Conservation (phyloP, 2,888 invertebrate genomes). For the Drosophila tanythrix region DNA sequence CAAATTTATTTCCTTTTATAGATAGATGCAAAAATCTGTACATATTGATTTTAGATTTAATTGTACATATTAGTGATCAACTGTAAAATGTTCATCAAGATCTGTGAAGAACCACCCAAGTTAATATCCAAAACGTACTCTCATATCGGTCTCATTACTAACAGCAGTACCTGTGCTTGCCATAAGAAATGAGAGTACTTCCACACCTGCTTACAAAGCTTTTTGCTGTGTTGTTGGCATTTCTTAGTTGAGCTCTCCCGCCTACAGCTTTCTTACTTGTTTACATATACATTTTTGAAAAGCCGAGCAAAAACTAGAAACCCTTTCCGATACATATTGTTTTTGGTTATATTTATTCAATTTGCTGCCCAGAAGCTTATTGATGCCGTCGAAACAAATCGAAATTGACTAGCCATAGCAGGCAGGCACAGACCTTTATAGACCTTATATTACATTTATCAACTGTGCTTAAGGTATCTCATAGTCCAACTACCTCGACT, state of each 20-base stretch:
- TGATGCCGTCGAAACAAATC: not conserved
- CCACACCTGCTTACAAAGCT: not conserved
- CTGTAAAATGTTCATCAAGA: not conserved
- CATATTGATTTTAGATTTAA: not conserved
- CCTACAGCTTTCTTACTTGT: no score
- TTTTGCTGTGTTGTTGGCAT: no score
- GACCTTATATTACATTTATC: not conserved
- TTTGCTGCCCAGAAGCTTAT: not conserved
- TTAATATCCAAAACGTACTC: no score
- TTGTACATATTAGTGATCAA: not conserved
- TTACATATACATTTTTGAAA: no score
- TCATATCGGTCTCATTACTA: no score
- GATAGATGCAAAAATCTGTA: not conserved
- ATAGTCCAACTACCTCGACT: not conserved
- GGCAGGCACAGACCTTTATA: not conserved
- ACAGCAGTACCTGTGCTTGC: not conserved
- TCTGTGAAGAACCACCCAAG: not conserved
- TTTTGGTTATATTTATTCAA: not conserved
- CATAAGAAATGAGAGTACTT: not conserved
- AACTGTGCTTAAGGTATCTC: not conserved
- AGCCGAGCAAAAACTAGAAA: no score
- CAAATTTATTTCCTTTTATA: not conserved
- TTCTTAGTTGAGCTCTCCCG: no score
- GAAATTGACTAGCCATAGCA: not conserved
- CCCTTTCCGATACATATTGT: not conserved